Conservation (phyloP, 2,113 vertebrate species). For the Ciconia maguari region DNA sequence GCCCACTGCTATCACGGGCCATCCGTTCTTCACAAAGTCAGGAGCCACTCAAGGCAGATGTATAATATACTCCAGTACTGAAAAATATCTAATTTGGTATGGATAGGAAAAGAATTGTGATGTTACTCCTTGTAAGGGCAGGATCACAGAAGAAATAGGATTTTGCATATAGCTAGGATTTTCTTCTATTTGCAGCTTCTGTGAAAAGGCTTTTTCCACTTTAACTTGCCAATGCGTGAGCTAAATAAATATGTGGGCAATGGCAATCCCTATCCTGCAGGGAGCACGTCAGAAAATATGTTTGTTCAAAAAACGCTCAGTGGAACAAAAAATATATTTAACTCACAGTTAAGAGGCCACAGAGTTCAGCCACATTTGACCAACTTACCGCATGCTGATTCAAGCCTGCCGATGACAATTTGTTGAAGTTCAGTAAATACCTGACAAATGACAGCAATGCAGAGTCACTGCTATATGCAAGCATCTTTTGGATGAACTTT, state of each 20-base stretch:
- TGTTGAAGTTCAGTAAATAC: not conserved
- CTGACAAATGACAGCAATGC: not conserved
- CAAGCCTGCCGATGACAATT: not conserved
- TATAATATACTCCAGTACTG: not conserved
- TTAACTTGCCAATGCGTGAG: not conserved
- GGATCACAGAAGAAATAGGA: not conserved
- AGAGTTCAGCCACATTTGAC: not conserved
- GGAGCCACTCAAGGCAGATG: not conserved
- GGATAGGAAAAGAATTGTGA: not conserved
- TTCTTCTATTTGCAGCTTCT: slow-evolving; percentile 1
- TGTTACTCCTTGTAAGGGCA: not conserved
- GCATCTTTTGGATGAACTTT: not conserved
- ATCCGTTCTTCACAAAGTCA: not conserved
- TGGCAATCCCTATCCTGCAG: not conserved
- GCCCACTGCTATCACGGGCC: not conserved
- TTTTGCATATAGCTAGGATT: not conserved
- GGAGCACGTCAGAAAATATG: accelerated
- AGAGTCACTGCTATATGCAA: not conserved
- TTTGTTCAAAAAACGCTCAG: not conserved
- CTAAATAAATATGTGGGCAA: not conserved
- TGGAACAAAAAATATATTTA: not conserved
- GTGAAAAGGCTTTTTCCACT: slow-evolving; percentile 7
- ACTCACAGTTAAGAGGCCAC: not conserved
- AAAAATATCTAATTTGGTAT: not conserved
- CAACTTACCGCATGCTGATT: not conserved